Conservation (phyloP, 2,113 vertebrate species). For the Boulengerochromis microlepis region DNA sequence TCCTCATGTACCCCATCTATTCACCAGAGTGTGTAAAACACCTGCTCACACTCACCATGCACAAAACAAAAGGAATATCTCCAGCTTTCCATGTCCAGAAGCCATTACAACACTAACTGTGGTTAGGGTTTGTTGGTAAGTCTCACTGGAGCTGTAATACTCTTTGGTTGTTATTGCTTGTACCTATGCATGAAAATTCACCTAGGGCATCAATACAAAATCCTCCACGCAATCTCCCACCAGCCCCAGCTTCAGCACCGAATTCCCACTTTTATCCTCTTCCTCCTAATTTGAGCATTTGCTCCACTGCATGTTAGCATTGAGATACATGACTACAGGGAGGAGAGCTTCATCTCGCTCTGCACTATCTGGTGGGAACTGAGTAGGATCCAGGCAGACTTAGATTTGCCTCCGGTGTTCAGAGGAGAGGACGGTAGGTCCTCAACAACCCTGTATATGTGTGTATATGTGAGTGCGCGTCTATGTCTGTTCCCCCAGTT, state of each 20-base stretch:
- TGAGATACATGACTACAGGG: conserved; percentile 21
- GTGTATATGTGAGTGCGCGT: background rate
- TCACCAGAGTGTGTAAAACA: conserved; percentile 6
- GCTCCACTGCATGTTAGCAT: conserved; percentile 30
- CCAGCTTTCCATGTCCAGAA: background rate
- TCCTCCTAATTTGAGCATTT: conserved; percentile 35
- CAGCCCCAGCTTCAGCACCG: conserved; percentile 1
- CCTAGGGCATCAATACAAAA: conserved; percentile 47
- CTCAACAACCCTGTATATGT: conserved; percentile 1
- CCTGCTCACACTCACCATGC: background rate
- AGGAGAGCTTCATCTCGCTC: conserved; percentile 3
- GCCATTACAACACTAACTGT: background rate
- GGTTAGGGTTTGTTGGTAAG: background rate
- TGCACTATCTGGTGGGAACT: conserved; percentile 21
- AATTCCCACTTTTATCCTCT: conserved; percentile 46
- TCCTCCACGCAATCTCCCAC: background rate
- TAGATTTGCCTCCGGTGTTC: conserved; percentile 32
- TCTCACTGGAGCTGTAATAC: conserved; percentile 19
- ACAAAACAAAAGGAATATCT: conserved; percentile 1
- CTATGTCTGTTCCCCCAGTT: background rate
- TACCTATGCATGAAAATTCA: conserved; percentile 39
- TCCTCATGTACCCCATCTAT: background rate
- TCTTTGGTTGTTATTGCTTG: conserved; percentile 43
- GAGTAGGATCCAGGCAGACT: conserved; percentile 21
- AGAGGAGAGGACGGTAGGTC: background rate